Evolutionary conservation across 1,140 invertebrate genomes (phyloP), one percentile per base, ranked within the genome.

Genomic region (Caenorhabditis remanei): DNA sequence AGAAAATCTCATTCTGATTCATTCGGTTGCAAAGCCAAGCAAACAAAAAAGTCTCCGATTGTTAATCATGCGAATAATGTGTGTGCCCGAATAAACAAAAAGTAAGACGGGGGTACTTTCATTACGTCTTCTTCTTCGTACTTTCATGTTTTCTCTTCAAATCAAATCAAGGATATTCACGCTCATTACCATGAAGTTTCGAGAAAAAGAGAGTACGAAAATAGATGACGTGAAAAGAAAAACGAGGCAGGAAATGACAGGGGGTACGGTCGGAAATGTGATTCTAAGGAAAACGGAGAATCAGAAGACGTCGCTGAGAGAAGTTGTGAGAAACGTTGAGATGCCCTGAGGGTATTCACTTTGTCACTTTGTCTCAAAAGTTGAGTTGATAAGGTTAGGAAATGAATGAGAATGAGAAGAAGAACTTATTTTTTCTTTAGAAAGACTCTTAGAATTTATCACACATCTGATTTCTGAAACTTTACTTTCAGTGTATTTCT

Each of bases 181-280:
- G 50, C 50, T 79, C 71, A 79, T 79, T 79, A 79, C 53, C 71
- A 79, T 24, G 32, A 32, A 32, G 32, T 32, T 32, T 11, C 14
- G 19, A 41, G 41, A 50, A 48, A n/a, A 79, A 50, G 21, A 46
- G 71, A 79, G 46, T 50, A 79, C 71, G 46, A 79, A 79, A 79
- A 50, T 79, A 79, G 46, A 79, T 79, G 71, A 79, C 71, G 71
- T 79, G 71, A 19, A 32, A 46, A 46, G 13, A 4, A 8, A 19
- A 53, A 24, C 7, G 41, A 79, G 50, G 50, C 46, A 53, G 46
- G 71, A 79, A 79, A 79, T 79, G 41, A 48, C 1, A 46, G n/a
- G 65, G 71, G 53, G 53, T 79, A 79, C 71, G 46, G 71, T 79
- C 71, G 71, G 71, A 79, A 79, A 79, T 79, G 71, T 79, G 71